Percentiles rank a stretch among this genome's conserved stretches.
phyloP scores from a whole-genome alignment of 1,140 invertebrate species.

The Aphis gossypii region DNA sequence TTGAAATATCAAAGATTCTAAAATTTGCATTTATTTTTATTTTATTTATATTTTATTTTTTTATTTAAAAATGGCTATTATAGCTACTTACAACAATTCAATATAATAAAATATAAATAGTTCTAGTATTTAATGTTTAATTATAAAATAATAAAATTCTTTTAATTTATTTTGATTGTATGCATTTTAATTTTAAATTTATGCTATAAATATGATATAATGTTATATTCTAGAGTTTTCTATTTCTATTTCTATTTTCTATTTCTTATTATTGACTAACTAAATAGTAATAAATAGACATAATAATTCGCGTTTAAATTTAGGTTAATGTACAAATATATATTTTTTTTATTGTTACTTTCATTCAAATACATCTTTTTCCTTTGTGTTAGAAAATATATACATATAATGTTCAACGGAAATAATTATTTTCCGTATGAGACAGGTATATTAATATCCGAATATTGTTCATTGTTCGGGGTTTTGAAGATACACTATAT shows the following conservation, averaged over 20 bases:
- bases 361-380: neutral
- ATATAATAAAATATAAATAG: no score
- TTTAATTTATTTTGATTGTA: neutral
- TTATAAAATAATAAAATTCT: neutral
- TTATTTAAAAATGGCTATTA: no score
- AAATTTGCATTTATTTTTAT: no score
- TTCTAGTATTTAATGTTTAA: neutral
- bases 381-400: constrained; percentile 1
- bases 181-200: no score
- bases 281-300: neutral
- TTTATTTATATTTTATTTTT: no score
- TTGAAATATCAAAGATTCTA: no score
- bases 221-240: no score
- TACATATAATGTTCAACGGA: neutral
- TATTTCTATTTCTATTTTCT: neutral
- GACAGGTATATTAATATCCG: neutral
- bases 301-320: neutral
- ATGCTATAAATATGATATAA: no score
- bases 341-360: neutral
- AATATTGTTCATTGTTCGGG: neutral
- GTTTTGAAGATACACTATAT: neutral
- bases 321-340: neutral
- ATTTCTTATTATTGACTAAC: neutral
- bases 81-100: no score
- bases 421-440: constrained; percentile 18